Percentiles rank a stretch among this genome's conserved stretches.
Conservation (phyloP, 2,888 invertebrate genomes). For the Halictus ligatus region DNA sequence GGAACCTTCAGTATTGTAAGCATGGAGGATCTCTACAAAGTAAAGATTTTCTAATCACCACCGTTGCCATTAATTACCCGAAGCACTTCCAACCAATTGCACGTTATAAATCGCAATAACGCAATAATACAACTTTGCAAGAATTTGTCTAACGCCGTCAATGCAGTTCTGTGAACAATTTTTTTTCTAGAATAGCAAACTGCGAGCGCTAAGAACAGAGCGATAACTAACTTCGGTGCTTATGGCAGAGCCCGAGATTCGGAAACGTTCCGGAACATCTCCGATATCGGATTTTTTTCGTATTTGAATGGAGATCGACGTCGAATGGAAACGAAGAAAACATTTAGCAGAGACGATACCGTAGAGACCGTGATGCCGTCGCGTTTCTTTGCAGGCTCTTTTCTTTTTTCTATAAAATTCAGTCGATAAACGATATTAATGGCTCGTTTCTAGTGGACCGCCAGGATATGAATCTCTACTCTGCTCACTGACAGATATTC, state of each 20-base stretch:
- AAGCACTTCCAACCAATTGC: too few relatives aligned
- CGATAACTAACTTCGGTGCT: background rate
- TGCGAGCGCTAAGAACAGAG: too few relatives aligned
- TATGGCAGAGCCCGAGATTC: background rate
- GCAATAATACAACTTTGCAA: too few relatives aligned
- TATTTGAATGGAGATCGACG: background rate
- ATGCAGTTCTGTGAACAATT: background rate
- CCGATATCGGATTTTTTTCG: background rate
- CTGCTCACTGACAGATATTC: background rate
- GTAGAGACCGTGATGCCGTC: background rate
- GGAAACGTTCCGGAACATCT: background rate
- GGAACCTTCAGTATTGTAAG: too few relatives aligned
- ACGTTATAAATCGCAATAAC: too few relatives aligned
- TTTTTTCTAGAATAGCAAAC: background rate
- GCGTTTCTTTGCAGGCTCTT: background rate
- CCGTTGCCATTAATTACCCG: too few relatives aligned
- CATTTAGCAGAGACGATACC: background rate
- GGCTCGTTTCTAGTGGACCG: background rate
- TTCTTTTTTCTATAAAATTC: background rate
- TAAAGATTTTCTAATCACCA: too few relatives aligned
- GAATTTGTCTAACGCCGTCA: too few relatives aligned
- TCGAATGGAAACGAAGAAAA: background rate
- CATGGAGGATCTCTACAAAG: too few relatives aligned
- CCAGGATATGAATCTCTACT: background rate
- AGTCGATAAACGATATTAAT: constrained; percentile 16